phyloP scores from a whole-genome alignment of 2,797 vertebrate genomes.

The Halcyon chelicuti region DNA sequence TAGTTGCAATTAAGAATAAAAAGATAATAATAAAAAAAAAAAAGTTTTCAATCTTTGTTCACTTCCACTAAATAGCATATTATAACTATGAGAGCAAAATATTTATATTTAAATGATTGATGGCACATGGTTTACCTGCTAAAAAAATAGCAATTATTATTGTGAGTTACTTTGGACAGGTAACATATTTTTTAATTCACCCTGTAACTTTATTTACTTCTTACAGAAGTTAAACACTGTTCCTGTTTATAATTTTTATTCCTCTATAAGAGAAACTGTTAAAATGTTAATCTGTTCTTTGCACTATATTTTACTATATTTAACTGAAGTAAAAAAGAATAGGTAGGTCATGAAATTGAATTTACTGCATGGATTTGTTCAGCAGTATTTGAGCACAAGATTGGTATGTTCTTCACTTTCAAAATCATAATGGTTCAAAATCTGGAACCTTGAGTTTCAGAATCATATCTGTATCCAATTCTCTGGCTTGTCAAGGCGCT shows the following conservation, averaged over 20 bases:
- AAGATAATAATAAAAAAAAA: background rate
- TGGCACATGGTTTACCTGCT: background rate
- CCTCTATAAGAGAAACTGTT: background rate
- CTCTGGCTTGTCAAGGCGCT: background rate
- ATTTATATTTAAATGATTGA: background rate
- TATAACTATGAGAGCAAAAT: background rate
- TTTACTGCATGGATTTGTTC: background rate
- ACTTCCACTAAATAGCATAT: background rate
- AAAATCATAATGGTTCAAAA: background rate
- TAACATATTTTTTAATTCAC: background rate
- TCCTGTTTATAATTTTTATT: background rate
- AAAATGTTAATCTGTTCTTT: background rate
- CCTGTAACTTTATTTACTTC: background rate
- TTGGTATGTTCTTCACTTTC: background rate
- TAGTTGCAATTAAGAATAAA: background rate
- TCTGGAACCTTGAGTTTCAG: background rate
- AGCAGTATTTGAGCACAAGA: background rate
- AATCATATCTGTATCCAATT: background rate
- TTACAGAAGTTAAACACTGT: background rate
- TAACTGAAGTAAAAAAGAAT: background rate
- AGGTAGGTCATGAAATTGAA: background rate
- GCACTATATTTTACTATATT: background rate
- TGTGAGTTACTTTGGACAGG: background rate
- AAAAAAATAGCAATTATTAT: background rate
- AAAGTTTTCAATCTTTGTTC: background rate